These are phyloP conservation scores for Agrotis clavis DNA, from an alignment of 2,888 invertebrate species.

Conservation along the genomic window DNA sequence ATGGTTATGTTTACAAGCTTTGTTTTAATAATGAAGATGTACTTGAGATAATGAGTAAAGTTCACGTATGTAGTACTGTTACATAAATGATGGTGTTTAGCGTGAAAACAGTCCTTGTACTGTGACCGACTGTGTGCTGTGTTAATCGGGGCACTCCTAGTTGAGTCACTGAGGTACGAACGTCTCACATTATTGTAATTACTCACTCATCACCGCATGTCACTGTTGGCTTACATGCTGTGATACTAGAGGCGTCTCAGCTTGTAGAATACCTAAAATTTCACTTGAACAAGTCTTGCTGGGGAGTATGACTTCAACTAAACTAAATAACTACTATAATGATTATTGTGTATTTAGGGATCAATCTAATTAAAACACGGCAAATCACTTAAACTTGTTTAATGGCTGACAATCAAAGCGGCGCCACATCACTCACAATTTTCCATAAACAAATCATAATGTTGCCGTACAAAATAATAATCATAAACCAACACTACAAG, in stretches of 20 bases:
- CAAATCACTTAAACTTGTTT: too few species aligned
- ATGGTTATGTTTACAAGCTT: conserved; percentile 4
- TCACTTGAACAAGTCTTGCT: conserved; percentile 4
- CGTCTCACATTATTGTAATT: conserved; percentile 57
- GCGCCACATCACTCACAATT: too few species aligned
- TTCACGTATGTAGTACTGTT: conserved; percentile 1
- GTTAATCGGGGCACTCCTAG: conserved; percentile 45
- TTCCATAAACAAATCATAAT: too few species aligned
- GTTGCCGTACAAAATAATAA: too few species aligned
- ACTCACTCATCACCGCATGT: conserved; percentile 54
- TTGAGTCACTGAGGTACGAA: conserved; percentile 33
- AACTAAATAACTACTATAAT: not conserved
- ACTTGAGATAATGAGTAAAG: conserved; percentile 29
- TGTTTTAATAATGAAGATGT: conserved; percentile 19
- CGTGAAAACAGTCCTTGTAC: conserved; percentile 12
- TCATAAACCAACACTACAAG: too few species aligned
- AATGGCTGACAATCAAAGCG: too few species aligned
- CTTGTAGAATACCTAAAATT: conserved; percentile 9
- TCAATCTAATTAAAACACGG: too few species aligned
- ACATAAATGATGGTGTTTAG: conserved; percentile 34
- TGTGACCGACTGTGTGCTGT: conserved; percentile 10
- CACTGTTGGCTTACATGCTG: conserved; percentile 38
- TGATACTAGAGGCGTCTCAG: conserved; percentile 28
- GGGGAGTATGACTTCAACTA: not conserved
- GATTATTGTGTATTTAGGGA: too few species aligned